Evolutionary conservation across 2,113 vertebrate genomes (phyloP).

Genomic region (Urocitellus parryii): DNA sequence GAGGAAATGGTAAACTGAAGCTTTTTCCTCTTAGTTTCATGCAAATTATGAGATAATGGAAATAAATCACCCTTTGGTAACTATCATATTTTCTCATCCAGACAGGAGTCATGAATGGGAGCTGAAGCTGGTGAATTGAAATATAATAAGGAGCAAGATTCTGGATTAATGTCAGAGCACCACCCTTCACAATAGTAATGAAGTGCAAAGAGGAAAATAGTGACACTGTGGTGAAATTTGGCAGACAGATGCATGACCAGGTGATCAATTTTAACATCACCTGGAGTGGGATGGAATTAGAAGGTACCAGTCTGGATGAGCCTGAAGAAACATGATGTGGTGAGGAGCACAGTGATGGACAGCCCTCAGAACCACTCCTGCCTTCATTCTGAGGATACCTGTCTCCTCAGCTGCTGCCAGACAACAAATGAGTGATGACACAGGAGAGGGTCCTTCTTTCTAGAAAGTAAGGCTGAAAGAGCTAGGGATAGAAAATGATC

Average conservation of each 20-base stretch:
- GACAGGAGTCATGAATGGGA: neutral
- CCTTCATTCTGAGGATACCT: neutral
- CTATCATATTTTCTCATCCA: neutral
- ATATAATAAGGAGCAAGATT: neutral
- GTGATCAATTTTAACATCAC: neutral
- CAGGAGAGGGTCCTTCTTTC: neutral
- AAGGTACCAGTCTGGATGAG: neutral
- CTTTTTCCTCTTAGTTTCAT: neutral
- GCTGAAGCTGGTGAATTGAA: neutral
- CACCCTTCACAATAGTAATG: neutral
- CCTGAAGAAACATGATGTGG: neutral
- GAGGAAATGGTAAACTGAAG: neutral
- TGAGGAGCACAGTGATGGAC: neutral
- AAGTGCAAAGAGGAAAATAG: neutral
- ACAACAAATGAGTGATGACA: neutral
- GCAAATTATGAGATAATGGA: neutral
- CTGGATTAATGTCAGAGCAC: neutral
- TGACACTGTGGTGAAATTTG: neutral
- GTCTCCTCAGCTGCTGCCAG: neutral
- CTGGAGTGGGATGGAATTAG: rapidly evolving
- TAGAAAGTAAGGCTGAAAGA: neutral
- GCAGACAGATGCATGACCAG: neutral
- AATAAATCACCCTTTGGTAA: neutral
- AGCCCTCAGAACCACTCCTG: neutral
- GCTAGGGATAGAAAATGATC: neutral